Conservation (phyloP, 2,888 invertebrate genomes). For the Desoria tigrina region DNA sequence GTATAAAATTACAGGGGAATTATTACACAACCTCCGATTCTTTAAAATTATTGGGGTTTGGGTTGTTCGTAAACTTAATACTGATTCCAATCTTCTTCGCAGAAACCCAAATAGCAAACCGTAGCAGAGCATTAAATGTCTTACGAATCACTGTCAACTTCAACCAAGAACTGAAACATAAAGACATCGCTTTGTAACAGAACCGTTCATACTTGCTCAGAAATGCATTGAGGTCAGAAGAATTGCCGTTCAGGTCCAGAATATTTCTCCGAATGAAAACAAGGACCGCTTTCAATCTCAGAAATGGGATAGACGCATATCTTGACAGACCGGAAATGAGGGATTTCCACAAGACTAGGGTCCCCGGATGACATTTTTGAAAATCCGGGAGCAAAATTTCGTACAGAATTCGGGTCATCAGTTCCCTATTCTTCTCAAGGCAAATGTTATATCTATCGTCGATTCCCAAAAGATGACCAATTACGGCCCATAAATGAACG, state of each 20-base stretch:
- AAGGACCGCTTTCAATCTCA: conserved; percentile 37
- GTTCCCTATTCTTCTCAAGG: conserved; percentile 28
- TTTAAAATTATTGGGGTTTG: too few relatives aligned
- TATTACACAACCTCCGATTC: too few relatives aligned
- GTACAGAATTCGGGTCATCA: conserved; percentile 27
- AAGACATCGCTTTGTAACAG: conserved; percentile 28
- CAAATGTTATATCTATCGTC: conserved; percentile 46
- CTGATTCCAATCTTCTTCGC: too few relatives aligned
- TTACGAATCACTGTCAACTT: background rate
- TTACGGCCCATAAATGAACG: conserved; percentile 49
- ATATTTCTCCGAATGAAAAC: conserved; percentile 24
- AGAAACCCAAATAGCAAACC: conserved; percentile 21
- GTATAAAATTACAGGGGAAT: too few relatives aligned
- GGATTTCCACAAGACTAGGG: conserved; percentile 38
- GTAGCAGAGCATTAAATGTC: conserved; percentile 31
- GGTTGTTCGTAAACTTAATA: too few relatives aligned
- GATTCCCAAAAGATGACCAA: conserved; percentile 49
- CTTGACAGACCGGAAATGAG: conserved; percentile 32
- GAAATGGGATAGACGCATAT: conserved; percentile 39
- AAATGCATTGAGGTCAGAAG: too few relatives aligned
- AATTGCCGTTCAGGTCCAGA: too few relatives aligned
- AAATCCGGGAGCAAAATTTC: conserved; percentile 42
- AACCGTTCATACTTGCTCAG: conserved; percentile 22
- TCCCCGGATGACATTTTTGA: conserved; percentile 17
- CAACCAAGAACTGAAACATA: conserved; percentile 27